Base-by-base conservation (phyloP, 2,888 invertebrate genomes). In the Cryptophagus acutangulus region DNA sequence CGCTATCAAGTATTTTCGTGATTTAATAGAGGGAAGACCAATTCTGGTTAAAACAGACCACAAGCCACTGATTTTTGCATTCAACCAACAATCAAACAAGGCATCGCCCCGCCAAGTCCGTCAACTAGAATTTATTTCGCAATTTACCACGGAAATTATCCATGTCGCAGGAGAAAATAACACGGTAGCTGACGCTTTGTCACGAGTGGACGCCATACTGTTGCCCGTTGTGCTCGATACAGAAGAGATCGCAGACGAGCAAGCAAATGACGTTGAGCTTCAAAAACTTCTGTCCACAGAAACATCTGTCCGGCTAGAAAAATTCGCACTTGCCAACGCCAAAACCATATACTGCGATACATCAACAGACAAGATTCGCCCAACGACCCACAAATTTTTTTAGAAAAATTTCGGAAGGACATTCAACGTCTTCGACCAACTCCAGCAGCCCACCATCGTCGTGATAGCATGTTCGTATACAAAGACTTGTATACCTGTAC, bases 121-220 rank as follows among this genome's bases (percentile, higher is more conserved):
- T 2, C 57, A 69, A 6, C 44, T 69, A 0, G 56, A 61, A 33
- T 62, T 51, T 12, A 63, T 54, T 3, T 17, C 36, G 2, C 47
- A 49, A 35, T 69, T 67, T 43, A 56, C 63, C 1, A 65, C 60
- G 0, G 58, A 63, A 34, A 61, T 67, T 2, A 38, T 46, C 2
- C 55, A 66, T 43, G 52, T 69, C 2, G 33, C 54, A 1, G 62
- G 66, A 0, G 43, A 51, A 18, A 51, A 59, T 13, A 67, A 69
- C 31, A 41, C 58, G 0, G 60, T 63, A 0, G 66, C 66, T 0
- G 69, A 68, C 40, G 41, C 59, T 1, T 45, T 67, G 2, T 65
- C 48, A 25, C 35, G 48, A 10, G 17, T 43, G 6, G 43, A 46
- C 12, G 24, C 8, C 3, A 8, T 28, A 1, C 14, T 26, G 2